Base-by-base conservation (phyloP, 2,113 vertebrate genomes). In the Diadophis punctatus region DNA sequence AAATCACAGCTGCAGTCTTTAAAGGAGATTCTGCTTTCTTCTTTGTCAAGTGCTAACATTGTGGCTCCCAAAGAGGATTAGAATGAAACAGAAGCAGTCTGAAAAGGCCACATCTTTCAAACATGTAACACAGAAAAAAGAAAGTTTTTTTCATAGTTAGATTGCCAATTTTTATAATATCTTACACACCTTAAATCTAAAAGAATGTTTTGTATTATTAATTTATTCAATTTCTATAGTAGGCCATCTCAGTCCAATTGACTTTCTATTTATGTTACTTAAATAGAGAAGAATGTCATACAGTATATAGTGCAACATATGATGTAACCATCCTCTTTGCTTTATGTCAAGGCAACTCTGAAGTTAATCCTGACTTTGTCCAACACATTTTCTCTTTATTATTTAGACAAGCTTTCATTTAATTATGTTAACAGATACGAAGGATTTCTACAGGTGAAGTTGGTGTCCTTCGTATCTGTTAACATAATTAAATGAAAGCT, bases 1-100 rank as follows among this genome's bases (percentile, higher is more conserved):
- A 96, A 88, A 90, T 86, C 93, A 93, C 94, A 94, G 94, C 94
- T 96, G 93, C 88, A 88, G 88, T 10, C 94, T 96, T 94, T 96
- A 90, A 92, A 95, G 96, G 93, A 94, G 93, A 94, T 93, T n/a
- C 56, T 91, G 86, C 86, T 89, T n/a, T 2, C 90, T 92, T 90
- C 53, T 86, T 86, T 11, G 55, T 91, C 87, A 92, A 92, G 91
- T 85, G 25, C 63, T 68, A 63, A 4, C 51, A 90, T 52, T 93
- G 22, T 86, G 87, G 48, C 89, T 90, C 34, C 91, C 49, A 49
- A 88, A 93, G 74, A 93, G 90, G 88, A 92, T 94, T 94, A 94
- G 80, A 34, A 53, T 88, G 80, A 80, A 92, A 93, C 30, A 87
- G 86, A 51, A 96, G 92, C 90, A 94, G 95, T 90, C 93, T 60